Evolutionary conservation across 2,888 invertebrate species (phyloP).

Genomic region (Psylliodes chrysocephalus): DNA sequence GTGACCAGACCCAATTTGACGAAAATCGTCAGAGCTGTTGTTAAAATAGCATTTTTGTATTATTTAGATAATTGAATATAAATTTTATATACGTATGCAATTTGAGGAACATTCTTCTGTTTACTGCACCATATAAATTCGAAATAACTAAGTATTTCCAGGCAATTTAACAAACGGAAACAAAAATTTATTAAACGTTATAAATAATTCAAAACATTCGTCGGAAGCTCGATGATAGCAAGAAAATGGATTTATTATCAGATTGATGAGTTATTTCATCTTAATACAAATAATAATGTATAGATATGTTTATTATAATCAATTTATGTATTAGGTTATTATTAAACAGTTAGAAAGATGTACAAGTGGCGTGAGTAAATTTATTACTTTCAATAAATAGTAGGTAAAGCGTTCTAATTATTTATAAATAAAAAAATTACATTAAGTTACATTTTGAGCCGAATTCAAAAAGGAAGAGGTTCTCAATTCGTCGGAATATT

Average conservation of each 20-base stretch:
- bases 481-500: too few species aligned
- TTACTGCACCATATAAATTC: slow-evolving; percentile 28
- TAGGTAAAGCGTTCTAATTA: too few species aligned
- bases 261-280: slow-evolving; percentile 11
- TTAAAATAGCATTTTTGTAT: slow-evolving; percentile 28
- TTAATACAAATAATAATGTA: too few species aligned
- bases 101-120: slow-evolving; percentile 29
- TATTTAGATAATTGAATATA: slow-evolving; percentile 36
- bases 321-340: too few species aligned
- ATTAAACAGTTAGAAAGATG: too few species aligned
- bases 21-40: slow-evolving; percentile 23
- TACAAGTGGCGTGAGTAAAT: too few species aligned
- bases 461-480: too few species aligned
- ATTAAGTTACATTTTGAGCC: too few species aligned
- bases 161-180: slow-evolving; percentile 40
- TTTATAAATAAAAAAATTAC: too few species aligned
- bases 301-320: too few species aligned
- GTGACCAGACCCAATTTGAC: slow-evolving; percentile 33
- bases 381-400: too few species aligned
- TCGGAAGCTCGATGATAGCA: slow-evolving; percentile 17
- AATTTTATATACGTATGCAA: slow-evolving; percentile 35
- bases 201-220: slow-evolving; percentile 27
- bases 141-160: slow-evolving; percentile 36
- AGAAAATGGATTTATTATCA: slow-evolving; percentile 18
- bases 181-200: slow-evolving; percentile 31